phyloP scores from a whole-genome alignment of 2,888 invertebrate species.

The Craniophora ligustri region DNA sequence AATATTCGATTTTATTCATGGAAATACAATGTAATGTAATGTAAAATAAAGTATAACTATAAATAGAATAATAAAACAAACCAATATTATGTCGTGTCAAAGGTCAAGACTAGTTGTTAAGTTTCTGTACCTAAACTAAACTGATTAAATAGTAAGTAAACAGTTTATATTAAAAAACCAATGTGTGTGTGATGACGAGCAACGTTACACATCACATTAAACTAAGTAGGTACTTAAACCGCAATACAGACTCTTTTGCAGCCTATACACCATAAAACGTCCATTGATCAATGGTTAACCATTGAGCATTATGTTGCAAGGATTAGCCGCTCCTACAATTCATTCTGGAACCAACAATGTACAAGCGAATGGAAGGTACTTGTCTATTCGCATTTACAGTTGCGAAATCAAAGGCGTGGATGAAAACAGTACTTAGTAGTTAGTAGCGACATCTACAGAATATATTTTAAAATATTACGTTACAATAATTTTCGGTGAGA shows the following conservation, averaged over 20 bases:
- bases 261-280: constrained; percentile 41
- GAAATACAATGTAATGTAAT: too few relatives aligned
- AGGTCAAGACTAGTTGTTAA: too few relatives aligned
- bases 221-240: constrained; percentile 8
- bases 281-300: constrained; percentile 36
- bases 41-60: too few relatives aligned
- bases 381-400: constrained; percentile 38
- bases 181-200: too few relatives aligned
- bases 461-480: not conserved
- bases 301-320: constrained; percentile 45
- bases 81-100: too few relatives aligned
- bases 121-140: too few relatives aligned
- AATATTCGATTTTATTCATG: too few relatives aligned
- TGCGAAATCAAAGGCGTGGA: constrained; percentile 53
- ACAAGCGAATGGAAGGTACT: constrained; percentile 38
- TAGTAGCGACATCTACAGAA: constrained; percentile 39
- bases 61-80: too few relatives aligned
- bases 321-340: constrained; percentile 55
- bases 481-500: too few relatives aligned
- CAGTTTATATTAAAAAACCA: too few relatives aligned
- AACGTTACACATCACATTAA: constrained; percentile 4
- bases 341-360: constrained; percentile 49
- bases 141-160: too few relatives aligned
- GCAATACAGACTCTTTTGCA: constrained; percentile 21
- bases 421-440: constrained; percentile 18